Evolutionary conservation across 2,888 invertebrate genomes (phyloP).

Genomic region (Eilema depressum): DNA sequence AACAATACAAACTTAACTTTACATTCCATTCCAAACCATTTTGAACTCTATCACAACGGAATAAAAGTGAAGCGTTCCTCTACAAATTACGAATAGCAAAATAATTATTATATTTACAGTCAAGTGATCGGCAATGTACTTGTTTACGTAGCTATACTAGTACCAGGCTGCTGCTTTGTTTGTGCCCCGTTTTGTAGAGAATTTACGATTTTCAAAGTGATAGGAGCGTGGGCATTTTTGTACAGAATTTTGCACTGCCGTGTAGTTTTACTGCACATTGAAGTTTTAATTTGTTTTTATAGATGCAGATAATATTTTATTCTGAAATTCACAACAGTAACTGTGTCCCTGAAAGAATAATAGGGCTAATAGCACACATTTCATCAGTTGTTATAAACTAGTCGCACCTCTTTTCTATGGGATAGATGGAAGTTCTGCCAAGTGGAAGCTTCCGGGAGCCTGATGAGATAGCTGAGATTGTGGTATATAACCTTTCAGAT

Average conservation of each 20-base stretch:
- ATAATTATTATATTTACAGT: constrained; percentile 48
- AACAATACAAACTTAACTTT: constrained; percentile 39
- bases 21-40: constrained; percentile 13
- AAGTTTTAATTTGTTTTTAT: neutral
- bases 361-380: too few relatives aligned
- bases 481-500: too few relatives aligned
- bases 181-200: constrained; percentile 23
- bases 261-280: neutral
- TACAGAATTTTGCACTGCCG: neutral
- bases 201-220: constrained; percentile 26
- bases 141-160: constrained; percentile 28
- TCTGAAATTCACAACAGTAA: too few relatives aligned
- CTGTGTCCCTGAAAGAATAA: too few relatives aligned
- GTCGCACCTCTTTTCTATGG: too few relatives aligned
- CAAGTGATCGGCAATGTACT: constrained; percentile 44
- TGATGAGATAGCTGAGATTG: too few relatives aligned
- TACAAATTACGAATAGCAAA: constrained; percentile 16
- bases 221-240: constrained; percentile 9
- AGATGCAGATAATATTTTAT: too few relatives aligned
- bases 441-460: too few relatives aligned
- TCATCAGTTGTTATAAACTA: too few relatives aligned
- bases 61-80: constrained; percentile 4
- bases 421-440: too few relatives aligned
- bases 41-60: constrained; percentile 10
- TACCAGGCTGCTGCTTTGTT: constrained; percentile 27